These are phyloP conservation scores for Drosophila birchii DNA, from an alignment of 2,888 invertebrate genomes.

Conservation along the genomic window DNA sequence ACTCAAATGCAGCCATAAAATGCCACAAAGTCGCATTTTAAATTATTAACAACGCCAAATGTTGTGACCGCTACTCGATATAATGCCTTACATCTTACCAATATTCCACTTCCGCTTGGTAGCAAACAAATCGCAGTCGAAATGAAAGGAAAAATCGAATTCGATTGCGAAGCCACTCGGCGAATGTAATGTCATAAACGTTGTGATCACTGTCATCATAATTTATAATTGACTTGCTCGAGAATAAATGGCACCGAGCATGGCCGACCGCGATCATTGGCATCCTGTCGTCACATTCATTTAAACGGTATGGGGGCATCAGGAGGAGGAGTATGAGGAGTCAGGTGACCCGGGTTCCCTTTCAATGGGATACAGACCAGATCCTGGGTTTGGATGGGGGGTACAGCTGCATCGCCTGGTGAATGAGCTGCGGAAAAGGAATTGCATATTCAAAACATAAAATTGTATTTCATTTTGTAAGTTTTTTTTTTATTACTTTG, in stretches of 20 bases:
- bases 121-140: conserved; percentile 1
- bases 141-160: background rate
- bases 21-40: conserved; percentile 61
- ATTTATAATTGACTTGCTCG: conserved; percentile 81
- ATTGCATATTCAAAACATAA: no score
- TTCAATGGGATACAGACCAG: background rate
- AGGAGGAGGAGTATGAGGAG: conserved; percentile 24
- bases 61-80: conserved; percentile 61
- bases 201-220: conserved; percentile 55
- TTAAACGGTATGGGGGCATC: conserved; percentile 72
- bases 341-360: conserved; percentile 38
- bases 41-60: conserved; percentile 69
- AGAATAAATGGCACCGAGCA: conserved; percentile 67
- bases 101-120: background rate
- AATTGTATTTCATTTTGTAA: background rate
- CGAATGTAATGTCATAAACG: conserved; percentile 41
- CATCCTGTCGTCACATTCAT: conserved; percentile 83
- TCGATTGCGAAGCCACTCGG: background rate
- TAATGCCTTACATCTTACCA: background rate
- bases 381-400: background rate
- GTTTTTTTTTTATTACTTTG: no score
- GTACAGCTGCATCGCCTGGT: conserved; percentile 1
- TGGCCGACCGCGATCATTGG: conserved; percentile 70
- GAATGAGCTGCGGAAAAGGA: conserved; percentile 10
- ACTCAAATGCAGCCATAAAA: conserved; percentile 57